Base-by-base conservation (phyloP, 1,140 invertebrate species). In the Brachionus asplanchnoidis region DNA sequence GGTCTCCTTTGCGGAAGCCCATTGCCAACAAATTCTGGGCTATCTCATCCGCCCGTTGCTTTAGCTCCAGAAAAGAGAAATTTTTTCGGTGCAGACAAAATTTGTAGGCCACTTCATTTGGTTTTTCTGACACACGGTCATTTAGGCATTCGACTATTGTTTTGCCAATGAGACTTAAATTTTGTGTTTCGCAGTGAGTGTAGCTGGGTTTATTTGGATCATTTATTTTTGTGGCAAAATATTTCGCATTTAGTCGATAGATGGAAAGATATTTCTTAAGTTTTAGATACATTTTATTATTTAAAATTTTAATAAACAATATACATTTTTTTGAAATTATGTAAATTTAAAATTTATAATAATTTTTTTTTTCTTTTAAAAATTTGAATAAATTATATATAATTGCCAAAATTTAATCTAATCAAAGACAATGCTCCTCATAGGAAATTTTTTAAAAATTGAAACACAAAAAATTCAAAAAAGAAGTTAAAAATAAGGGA, bases 1-100 rank as follows among this genome's bases (percentile, higher is more conserved):
- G 40, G 53, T 84, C 82, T 11, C 60, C 40, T 70, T 84, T 84
- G 26, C 44, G 8, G 46, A 84, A 84, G 32, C 82, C 82, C 12
- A 84, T 26, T 1, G 66, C 17, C 7, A 84, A 12, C n/a, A 84
- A 42, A 73, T 68, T 46, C 32, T 68, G 60, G 11, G 82, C 82
- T 73, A 84, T 73, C 17, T 50, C 60, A 73, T 84, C 82, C 3
- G 68, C 23, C 17, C 42, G 12, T 32, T 84, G 36, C 32, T 70
- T 84, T 12, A 84, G 60, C 36, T 68, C 40, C 11, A 36, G n/a
- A 36, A 44, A 84, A n/a, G 60, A 44, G 8, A 26, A 84, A 14
- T 23, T 66, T 53, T 46, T 28, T 50, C 36, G n/a, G n/a, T 68
- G 50, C 23, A 65, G n/a, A 40, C 53, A 68, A 68, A 82, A 82